Conservation (phyloP, 2,797 vertebrate species). For the Scolopax rusticola region DNA sequence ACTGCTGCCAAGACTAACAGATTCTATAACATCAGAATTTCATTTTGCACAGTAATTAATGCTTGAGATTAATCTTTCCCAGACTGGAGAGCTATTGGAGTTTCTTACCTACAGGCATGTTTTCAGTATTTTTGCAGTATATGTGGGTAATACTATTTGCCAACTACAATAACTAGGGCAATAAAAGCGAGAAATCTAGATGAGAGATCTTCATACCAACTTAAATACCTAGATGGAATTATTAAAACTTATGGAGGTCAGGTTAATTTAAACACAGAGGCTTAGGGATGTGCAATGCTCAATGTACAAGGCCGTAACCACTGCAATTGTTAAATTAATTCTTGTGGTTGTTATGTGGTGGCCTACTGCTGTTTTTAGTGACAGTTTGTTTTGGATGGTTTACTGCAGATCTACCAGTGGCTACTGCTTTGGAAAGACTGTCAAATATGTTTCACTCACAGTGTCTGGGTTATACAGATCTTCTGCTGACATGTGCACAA, state of each 20-base stretch:
- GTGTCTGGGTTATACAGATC: conserved; percentile 14
- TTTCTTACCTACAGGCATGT: conserved; percentile 66
- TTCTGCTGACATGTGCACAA: conserved; percentile 20
- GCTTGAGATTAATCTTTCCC: conserved; percentile 63
- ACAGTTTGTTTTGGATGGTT: conserved; percentile 70
- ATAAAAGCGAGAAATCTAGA: conserved; percentile 72
- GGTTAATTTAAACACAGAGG: conserved; percentile 61
- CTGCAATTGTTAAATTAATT: conserved; percentile 73
- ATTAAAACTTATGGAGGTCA: conserved; percentile 64
- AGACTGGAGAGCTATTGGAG: conserved; percentile 51
- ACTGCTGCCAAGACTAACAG: conserved; percentile 45
- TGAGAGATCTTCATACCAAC: conserved; percentile 67
- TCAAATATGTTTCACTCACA: conserved; percentile 53
- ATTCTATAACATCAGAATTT: conserved; percentile 58
- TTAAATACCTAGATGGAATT: conserved; percentile 57
- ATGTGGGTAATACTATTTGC: conserved; percentile 61
- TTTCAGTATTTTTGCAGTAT: conserved; percentile 59
- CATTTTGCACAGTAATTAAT: conserved; percentile 68
- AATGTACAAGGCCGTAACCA: conserved; percentile 26
- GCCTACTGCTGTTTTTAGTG: conserved; percentile 66
- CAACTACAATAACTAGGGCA: conserved; percentile 65
- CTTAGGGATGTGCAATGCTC: not conserved
- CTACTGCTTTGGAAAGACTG: conserved; percentile 55
- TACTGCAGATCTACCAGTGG: conserved; percentile 57
- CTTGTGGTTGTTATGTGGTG: conserved; percentile 66